phyloP scores from a whole-genome alignment of 2,797 vertebrate genomes.

The Coracias cyanogaster region DNA sequence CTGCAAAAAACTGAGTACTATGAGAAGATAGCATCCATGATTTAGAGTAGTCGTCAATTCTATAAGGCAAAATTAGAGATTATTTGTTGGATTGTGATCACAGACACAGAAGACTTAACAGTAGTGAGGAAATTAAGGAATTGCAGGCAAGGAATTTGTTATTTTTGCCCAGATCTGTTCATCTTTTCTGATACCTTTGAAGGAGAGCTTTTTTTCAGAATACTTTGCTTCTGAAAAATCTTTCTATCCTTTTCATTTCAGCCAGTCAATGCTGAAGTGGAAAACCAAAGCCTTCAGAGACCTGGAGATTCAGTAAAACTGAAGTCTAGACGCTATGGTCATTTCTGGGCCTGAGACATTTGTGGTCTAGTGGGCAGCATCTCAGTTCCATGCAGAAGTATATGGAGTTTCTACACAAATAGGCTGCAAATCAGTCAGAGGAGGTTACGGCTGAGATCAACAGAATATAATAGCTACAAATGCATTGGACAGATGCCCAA shows the following conservation, averaged over 20 bases:
- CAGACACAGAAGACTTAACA: neutral
- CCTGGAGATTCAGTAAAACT: neutral
- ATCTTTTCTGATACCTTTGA: neutral
- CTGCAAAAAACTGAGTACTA: neutral
- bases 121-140: neutral
- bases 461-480: neutral
- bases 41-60: neutral
- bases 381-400: neutral
- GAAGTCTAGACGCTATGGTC: neutral
- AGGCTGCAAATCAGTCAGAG: neutral
- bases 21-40: neutral
- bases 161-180: neutral
- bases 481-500: neutral
- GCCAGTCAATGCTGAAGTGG: rapidly evolving
- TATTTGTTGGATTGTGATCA: neutral
- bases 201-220: neutral
- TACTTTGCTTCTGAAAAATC: neutral
- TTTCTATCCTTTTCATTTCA: neutral
- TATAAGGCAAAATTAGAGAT: neutral
- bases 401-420: neutral
- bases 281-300: neutral
- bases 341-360: neutral
- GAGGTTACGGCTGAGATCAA: neutral
- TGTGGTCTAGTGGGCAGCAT: neutral
- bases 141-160: neutral